phyloP scores from a whole-genome alignment of 2,797 vertebrate genomes.

The Hyperoplus lanceolatus region DNA sequence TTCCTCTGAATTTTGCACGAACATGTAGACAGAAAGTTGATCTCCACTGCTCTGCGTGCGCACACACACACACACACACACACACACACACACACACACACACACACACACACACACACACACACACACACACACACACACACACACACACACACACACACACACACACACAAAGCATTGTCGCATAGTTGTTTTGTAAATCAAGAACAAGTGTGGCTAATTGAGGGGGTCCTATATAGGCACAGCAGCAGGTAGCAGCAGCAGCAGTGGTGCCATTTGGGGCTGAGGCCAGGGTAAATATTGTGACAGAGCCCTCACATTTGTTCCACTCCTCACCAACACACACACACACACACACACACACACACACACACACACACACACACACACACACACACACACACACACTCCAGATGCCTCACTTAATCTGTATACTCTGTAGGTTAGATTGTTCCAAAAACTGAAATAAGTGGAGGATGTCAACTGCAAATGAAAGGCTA shows the following conservation, averaged over 20 bases:
- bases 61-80: no score
- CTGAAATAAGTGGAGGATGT: neutral
- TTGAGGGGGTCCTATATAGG: slow-evolving; percentile 41
- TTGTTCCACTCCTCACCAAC: slow-evolving; percentile 79
- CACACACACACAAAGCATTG: slow-evolving; percentile 7
- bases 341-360: slow-evolving; percentile 45
- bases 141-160: neutral
- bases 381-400: no score
- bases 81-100: no score
- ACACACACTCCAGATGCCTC: no score
- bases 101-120: no score
- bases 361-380: slow-evolving; percentile 40
- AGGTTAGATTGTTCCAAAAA: slow-evolving; percentile 12
- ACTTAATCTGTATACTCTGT: neutral
- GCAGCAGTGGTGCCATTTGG: slow-evolving; percentile 82
- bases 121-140: no score
- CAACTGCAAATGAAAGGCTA: no score
- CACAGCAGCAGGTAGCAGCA: slow-evolving; percentile 65
- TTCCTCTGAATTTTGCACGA: neutral
- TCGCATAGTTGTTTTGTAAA: slow-evolving; percentile 44
- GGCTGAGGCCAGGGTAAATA: slow-evolving; percentile 83
- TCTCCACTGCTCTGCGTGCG: neutral
- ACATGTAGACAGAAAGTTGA: neutral
- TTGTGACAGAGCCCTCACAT: slow-evolving; percentile 88
- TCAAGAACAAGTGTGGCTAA: slow-evolving; percentile 73